Percentiles rank a stretch among this genome's conserved stretches.
Evolutionary conservation across 2,888 invertebrate genomes (phyloP).

Genomic region (Ormyrus labotus): DNA sequence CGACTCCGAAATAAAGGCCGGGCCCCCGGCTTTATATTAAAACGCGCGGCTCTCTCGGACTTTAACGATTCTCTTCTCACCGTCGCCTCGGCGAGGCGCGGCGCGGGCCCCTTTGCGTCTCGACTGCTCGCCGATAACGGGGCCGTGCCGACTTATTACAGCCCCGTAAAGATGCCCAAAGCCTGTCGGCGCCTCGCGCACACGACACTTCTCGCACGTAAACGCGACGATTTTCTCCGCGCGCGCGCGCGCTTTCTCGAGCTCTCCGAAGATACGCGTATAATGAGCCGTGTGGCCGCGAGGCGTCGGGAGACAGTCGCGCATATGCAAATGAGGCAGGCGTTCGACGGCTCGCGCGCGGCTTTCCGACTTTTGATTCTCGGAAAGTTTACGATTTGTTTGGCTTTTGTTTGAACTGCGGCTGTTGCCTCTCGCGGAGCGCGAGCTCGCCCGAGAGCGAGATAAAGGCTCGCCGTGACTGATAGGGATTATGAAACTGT

Average conservation of each 20-base stretch:
- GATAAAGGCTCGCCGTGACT: too few relatives aligned
- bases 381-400: neutral
- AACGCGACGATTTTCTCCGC: constrained; percentile 25
- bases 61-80: constrained; percentile 44
- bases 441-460: too few relatives aligned
- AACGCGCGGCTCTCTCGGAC: neutral
- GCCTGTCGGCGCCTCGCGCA: constrained; percentile 35
- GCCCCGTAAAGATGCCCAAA: constrained; percentile 43
- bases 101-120: neutral
- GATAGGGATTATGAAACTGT: too few relatives aligned
- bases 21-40: constrained; percentile 21
- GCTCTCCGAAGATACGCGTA: neutral
- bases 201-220: constrained; percentile 2
- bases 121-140: constrained; percentile 40
- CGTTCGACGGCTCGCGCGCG: neutral
- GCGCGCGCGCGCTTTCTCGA: constrained; percentile 25
- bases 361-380: constrained; percentile 3
- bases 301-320: neutral
- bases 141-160: constrained; percentile 37
- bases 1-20: constrained; percentile 24
- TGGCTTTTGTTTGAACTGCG: too few relatives aligned
- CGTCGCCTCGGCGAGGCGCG: constrained; percentile 1
- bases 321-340: constrained; percentile 38
- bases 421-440: neutral
- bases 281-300: constrained; percentile 30